phyloP scores from a whole-genome alignment of 2,113 vertebrate species.

The Pseudopipra pipra region DNA sequence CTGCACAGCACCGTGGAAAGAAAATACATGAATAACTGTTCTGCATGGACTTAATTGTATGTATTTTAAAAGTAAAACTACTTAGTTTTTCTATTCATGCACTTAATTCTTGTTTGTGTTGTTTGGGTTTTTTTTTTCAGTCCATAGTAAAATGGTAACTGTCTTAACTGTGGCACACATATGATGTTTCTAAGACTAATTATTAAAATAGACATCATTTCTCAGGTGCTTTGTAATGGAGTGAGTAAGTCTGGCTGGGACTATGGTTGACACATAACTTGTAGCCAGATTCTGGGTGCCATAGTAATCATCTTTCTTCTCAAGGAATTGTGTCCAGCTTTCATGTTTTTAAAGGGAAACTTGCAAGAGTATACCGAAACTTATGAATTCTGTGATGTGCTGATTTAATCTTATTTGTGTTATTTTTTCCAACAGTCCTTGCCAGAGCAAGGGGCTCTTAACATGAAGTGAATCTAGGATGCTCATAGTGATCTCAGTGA shows the following conservation, averaged over 20 bases:
- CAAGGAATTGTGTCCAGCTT: not conserved
- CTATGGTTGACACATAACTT: not conserved
- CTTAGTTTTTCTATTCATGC: not conserved
- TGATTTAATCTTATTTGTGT: not conserved
- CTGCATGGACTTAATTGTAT: not conserved
- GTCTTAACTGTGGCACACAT: not conserved
- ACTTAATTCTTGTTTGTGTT: not conserved
- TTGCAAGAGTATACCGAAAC: not conserved
- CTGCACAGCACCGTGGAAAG: not conserved
- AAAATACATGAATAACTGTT: not conserved
- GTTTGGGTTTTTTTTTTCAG: not conserved
- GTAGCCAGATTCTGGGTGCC: not conserved
- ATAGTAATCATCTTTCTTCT: not conserved
- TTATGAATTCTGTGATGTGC: not conserved
- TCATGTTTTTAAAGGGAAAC: not conserved
- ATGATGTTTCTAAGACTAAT: not conserved
- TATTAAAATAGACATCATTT: not conserved
- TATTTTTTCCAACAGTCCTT: not conserved
- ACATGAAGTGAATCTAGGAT: fast-evolving
- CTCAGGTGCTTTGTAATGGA: not conserved
- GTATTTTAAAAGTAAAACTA: not conserved
- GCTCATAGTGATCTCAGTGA: fast-evolving
- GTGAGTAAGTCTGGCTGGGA: not conserved
- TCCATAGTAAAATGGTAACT: not conserved
- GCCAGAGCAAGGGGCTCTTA: not conserved